phyloP scores from a whole-genome alignment of 1,140 invertebrate species.

The Micrasema longulum region DNA sequence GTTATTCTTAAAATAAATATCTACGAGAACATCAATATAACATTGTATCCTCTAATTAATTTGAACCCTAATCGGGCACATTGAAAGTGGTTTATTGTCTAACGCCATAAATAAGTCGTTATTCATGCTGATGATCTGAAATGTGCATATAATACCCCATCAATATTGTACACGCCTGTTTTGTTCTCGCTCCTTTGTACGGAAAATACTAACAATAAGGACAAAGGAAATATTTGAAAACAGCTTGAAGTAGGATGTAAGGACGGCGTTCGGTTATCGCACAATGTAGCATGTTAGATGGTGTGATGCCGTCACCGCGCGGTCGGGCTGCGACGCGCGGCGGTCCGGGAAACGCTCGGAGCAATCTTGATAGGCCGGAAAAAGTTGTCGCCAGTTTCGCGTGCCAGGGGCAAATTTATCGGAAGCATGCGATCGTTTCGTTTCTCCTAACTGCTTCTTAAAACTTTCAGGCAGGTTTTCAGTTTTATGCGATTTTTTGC shows the following conservation, averaged over 20 bases:
- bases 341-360: conserved; percentile 20
- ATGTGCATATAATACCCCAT: conserved; percentile 22
- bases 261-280: conserved; percentile 32
- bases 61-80: too few relatives aligned
- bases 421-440: conserved; percentile 36
- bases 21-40: too few relatives aligned
- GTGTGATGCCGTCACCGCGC: not conserved
- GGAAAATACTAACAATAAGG: conserved; percentile 19
- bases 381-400: conserved; percentile 43
- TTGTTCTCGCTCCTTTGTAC: conserved; percentile 28
- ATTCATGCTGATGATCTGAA: conserved; percentile 30
- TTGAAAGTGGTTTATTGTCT: not conserved
- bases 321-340: not conserved
- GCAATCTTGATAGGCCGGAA: conserved; percentile 45
- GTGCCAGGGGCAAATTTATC: conserved; percentile 46
- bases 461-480: conserved; percentile 44
- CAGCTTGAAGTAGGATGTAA: conserved; percentile 26
- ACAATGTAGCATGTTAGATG: not conserved
- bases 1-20: too few relatives aligned
- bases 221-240: conserved; percentile 34
- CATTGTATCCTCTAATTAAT: too few relatives aligned
- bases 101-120: conserved; percentile 7
- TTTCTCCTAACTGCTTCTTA: conserved; percentile 46
- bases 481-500: conserved; percentile 45
- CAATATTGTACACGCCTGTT: conserved; percentile 19